These are phyloP conservation scores for Caranx melampygus DNA, from an alignment of 2,113 vertebrate species.

Conservation along the genomic window DNA sequence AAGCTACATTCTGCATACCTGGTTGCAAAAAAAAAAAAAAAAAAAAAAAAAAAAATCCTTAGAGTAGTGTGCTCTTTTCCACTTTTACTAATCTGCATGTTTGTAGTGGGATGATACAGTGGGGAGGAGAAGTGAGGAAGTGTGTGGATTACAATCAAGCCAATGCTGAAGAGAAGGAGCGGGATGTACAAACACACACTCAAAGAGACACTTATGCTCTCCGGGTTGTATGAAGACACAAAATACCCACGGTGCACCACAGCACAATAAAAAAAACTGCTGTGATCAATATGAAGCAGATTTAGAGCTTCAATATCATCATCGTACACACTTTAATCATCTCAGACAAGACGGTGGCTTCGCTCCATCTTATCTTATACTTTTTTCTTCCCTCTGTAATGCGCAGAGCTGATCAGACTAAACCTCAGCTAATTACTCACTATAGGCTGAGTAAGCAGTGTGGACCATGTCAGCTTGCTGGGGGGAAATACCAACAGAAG, in stretches of 20 bases:
- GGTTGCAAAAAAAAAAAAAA: constrained; percentile 14
- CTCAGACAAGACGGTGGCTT: constrained; percentile 45
- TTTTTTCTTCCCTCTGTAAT: constrained; percentile 20
- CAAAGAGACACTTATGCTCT: not conserved
- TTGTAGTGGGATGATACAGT: constrained; percentile 40
- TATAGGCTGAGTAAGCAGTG: constrained; percentile 76
- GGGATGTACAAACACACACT: not conserved
- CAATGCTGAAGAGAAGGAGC: not conserved
- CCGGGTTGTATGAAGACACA: not conserved
- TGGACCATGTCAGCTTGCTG: constrained; percentile 57
- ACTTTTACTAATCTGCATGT: constrained; percentile 58
- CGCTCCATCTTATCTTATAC: constrained; percentile 51
- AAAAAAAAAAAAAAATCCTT: constrained; percentile 35
- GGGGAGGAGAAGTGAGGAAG: constrained; percentile 34
- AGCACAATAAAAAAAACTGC: constrained; percentile 29
- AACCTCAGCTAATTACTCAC: constrained; percentile 70
- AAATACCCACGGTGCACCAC: constrained; percentile 14
- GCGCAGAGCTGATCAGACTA: constrained; percentile 62
- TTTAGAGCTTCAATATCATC: constrained; percentile 55
- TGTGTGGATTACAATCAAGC: constrained; percentile 53
- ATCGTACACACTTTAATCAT: constrained; percentile 42
- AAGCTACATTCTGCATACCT: constrained; percentile 44
- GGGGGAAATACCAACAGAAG: constrained; percentile 74
- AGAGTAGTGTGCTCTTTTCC: constrained; percentile 40
- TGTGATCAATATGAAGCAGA: constrained; percentile 52